Evolutionary conservation across 1,140 invertebrate genomes (phyloP).

Genomic region (Amyelois transitella): DNA sequence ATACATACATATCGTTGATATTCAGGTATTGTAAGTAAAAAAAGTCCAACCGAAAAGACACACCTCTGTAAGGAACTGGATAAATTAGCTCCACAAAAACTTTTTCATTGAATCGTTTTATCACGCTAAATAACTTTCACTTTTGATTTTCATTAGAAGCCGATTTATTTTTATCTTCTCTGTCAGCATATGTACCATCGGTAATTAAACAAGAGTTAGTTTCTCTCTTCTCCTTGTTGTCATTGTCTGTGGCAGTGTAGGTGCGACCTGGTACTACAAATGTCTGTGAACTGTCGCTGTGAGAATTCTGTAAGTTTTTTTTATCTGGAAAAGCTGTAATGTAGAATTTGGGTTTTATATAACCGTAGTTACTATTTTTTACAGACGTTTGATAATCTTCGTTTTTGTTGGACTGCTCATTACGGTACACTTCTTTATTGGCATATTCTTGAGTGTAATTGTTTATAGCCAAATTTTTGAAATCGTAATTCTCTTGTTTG

Average conservation of each 20-base stretch:
- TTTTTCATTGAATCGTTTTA: background rate
- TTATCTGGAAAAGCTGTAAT: slow-evolving; percentile 1
- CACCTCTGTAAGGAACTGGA: too few species aligned
- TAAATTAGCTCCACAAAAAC: too few species aligned
- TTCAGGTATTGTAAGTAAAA: too few species aligned
- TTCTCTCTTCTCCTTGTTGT: background rate
- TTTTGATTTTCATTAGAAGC: background rate
- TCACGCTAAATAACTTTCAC: background rate
- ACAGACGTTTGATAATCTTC: slow-evolving; percentile 20
- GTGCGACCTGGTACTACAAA: background rate
- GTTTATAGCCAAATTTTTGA: slow-evolving; percentile 42
- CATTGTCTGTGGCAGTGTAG: background rate
- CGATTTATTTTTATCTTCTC: background rate
- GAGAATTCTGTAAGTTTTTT: background rate
- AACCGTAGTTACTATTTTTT: slow-evolving; percentile 21
- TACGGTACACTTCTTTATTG: slow-evolving; percentile 21
- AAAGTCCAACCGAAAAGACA: too few species aligned
- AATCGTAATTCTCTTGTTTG: slow-evolving; percentile 42
- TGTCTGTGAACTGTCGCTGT: background rate
- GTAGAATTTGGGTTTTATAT: slow-evolving; percentile 29
- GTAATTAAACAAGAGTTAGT: background rate
- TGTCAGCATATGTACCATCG: slow-evolving; percentile 1
- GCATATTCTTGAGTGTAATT: slow-evolving; percentile 30
- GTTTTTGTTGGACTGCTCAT: slow-evolving; percentile 18
- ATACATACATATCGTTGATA: too few species aligned